These are phyloP conservation scores for Drosophila formosana DNA, from an alignment of 2,888 invertebrate species.

Conservation along the genomic window DNA sequence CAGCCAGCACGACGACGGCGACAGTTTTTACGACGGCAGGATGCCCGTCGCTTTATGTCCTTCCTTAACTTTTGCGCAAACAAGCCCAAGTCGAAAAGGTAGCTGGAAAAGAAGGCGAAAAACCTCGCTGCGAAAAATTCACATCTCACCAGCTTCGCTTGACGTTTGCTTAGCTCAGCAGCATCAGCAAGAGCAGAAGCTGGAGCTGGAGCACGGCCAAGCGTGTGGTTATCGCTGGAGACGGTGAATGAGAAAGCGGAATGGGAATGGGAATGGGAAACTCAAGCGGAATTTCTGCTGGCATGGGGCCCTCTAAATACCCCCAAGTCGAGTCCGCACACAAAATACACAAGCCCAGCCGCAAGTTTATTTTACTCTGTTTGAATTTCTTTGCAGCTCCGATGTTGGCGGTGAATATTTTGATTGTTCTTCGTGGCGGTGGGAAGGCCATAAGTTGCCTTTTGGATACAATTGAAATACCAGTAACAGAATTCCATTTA, in stretches of 20 bases:
- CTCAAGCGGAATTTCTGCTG: conserved; percentile 8
- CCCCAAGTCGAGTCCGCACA: conserved; percentile 24
- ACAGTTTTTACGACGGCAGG: conserved; percentile 78
- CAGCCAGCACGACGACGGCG: conserved; percentile 65
- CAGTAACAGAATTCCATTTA: conserved; percentile 5
- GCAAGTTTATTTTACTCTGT: conserved; percentile 54
- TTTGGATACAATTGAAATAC: conserved; percentile 14
- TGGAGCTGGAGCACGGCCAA: conserved; percentile 4
- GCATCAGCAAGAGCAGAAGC: too few species aligned
- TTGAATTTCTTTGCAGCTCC: conserved; percentile 40
- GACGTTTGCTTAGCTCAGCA: conserved; percentile 60
- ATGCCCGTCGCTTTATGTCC: conserved; percentile 78
- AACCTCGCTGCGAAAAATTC: conserved; percentile 30
- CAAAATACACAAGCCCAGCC: conserved; percentile 33
- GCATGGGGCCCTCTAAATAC: conserved; percentile 35
- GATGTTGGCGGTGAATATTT: conserved; percentile 31
- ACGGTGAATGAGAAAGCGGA: neutral
- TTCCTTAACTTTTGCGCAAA: conserved; percentile 77
- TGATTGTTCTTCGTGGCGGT: conserved; percentile 37
- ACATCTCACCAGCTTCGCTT: conserved; percentile 42
- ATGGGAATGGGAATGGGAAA: neutral
- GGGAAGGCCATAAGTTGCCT: conserved; percentile 13
- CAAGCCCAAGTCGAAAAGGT: conserved; percentile 79
- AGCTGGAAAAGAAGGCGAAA: conserved; percentile 42
- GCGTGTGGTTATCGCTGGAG: conserved; percentile 20